Evolutionary conservation across 2,113 vertebrate genomes (phyloP).

Genomic region (Petrocephalus microphthalmus): DNA sequence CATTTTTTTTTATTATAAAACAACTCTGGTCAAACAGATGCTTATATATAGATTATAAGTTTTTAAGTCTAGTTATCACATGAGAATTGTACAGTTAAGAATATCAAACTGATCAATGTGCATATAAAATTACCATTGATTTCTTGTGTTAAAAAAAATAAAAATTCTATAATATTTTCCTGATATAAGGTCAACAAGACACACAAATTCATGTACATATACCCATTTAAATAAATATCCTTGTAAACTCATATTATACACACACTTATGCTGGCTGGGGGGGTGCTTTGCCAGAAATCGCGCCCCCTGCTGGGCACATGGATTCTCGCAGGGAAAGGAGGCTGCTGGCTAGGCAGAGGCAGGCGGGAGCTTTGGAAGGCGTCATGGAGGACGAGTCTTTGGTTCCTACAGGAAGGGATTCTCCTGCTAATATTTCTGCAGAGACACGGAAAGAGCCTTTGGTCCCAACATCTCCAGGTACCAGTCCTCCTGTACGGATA

Average conservation of each 20-base stretch:
- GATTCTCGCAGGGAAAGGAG: neutral
- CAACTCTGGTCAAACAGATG: neutral
- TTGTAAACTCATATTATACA: neutral
- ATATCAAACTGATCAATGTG: neutral
- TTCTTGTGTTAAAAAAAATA: neutral
- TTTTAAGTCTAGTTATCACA: neutral
- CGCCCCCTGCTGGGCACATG: neutral
- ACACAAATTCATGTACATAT: neutral
- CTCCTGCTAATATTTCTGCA: neutral
- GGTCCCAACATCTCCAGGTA: neutral
- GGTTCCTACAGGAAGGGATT: too few relatives aligned
- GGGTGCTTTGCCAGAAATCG: neutral
- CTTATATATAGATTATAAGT: neutral
- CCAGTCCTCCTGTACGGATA: neutral
- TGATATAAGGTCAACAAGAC: neutral
- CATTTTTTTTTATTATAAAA: neutral
- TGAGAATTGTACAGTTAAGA: neutral
- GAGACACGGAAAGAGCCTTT: neutral
- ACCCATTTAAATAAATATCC: neutral
- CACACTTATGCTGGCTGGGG: neutral
- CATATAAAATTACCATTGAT: neutral
- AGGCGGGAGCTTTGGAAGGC: neutral
- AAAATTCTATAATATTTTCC: neutral
- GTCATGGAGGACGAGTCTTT: neutral
- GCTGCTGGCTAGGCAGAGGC: neutral